phyloP scores from a whole-genome alignment of 2,113 vertebrate species.

The Paralichthys olivaceus region DNA sequence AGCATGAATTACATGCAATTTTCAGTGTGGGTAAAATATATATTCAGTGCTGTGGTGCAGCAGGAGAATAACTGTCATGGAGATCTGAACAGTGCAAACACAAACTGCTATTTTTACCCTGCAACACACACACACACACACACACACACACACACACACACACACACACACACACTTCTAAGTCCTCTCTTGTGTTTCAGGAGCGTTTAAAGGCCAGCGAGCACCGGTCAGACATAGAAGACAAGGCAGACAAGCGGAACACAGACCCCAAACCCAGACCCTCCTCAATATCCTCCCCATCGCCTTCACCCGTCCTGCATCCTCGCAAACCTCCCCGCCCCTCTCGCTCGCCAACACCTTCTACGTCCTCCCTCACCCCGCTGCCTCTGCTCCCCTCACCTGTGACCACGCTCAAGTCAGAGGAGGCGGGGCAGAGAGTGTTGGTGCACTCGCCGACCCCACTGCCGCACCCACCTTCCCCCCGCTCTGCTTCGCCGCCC shows the following conservation, averaged over 20 bases:
- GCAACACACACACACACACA: not conserved
- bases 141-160: not conserved
- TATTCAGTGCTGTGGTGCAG: not conserved
- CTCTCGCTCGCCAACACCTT: slow-evolving; percentile 80
- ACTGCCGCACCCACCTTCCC: slow-evolving; percentile 85
- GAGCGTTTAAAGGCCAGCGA: slow-evolving; percentile 93
- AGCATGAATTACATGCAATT: not conserved
- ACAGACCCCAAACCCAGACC: slow-evolving; percentile 86
- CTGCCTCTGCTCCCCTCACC: slow-evolving; percentile 86
- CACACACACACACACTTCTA: not conserved
- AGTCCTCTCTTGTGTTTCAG: slow-evolving; percentile 71
- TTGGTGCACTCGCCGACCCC: slow-evolving; percentile 84
- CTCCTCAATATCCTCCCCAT: slow-evolving; percentile 76
- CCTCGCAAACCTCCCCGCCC: slow-evolving; percentile 86
- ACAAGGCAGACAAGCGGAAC: slow-evolving; percentile 87
- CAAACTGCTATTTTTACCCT: not conserved
- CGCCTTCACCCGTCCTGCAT: slow-evolving; percentile 81
- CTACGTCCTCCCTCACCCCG: slow-evolving; percentile 85
- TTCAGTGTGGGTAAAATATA: not conserved
- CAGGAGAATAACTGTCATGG: not conserved
- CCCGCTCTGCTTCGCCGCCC: slow-evolving; percentile 87
- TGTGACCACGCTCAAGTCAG: slow-evolving; percentile 88
- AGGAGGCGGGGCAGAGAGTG: slow-evolving; percentile 88
- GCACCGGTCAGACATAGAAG: slow-evolving; percentile 88
- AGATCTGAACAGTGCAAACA: not conserved